A percentile compares a stretch with the other conserved stretches of the same genome.
These are phyloP conservation scores for Ichneumoninae sp. DNA, from an alignment of 2,888 invertebrate species.

Conservation along the genomic window DNA sequence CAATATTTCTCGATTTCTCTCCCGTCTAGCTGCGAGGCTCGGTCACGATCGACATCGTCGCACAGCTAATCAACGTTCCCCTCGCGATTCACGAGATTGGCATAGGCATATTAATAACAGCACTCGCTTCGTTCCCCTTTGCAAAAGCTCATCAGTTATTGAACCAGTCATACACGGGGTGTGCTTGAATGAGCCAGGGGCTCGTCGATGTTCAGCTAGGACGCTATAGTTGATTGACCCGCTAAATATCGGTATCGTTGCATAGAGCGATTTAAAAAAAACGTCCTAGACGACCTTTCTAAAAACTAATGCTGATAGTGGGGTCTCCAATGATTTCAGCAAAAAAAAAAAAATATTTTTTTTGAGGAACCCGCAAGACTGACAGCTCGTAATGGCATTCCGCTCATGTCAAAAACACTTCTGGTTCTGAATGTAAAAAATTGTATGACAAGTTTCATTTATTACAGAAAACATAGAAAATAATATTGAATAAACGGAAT, in stretches of 20 bases:
- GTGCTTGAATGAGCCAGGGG: constrained; percentile 15
- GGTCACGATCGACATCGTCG: constrained; percentile 56
- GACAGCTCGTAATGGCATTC: not conserved
- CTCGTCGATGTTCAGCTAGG: constrained; percentile 36
- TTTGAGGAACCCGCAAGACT: not conserved
- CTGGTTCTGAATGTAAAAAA: too few relatives aligned
- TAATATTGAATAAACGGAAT: not conserved
- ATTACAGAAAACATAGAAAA: not conserved
- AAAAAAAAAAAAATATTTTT: not conserved
- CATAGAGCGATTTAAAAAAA: constrained; percentile 13
- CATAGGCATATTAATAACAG: constrained; percentile 63
- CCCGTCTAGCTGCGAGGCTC: constrained; percentile 16
- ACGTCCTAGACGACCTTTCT: not conserved
- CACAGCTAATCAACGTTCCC: constrained; percentile 54
- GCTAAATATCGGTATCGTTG: constrained; percentile 37
- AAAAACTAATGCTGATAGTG: not conserved
- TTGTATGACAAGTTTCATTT: not conserved
- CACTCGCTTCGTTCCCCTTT: constrained; percentile 51
- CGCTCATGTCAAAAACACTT: too few relatives aligned
- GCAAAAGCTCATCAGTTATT: constrained; percentile 59
- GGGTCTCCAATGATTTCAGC: not conserved
- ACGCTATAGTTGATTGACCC: constrained; percentile 61
- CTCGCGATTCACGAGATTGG: constrained; percentile 58
- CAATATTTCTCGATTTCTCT: constrained; percentile 11
- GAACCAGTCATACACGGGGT: constrained; percentile 51